Evolutionary conservation across 2,888 invertebrate species (phyloP).

Genomic region (Hirtodrosophila alboralis): DNA sequence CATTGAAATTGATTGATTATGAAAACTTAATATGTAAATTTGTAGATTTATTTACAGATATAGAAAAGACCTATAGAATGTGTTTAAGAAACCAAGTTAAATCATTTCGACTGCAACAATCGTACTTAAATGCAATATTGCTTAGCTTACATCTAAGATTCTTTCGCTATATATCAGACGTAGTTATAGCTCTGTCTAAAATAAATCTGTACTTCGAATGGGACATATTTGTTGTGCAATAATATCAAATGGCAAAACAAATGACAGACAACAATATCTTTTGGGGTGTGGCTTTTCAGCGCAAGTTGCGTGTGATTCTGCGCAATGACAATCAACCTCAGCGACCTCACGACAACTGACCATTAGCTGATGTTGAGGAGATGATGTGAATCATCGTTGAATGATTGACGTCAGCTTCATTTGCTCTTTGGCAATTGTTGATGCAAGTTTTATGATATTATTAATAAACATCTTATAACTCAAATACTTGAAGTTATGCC

Average conservation of each 20-base stretch:
- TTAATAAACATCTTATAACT: slow-evolving; percentile 7
- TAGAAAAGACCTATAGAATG: too few relatives aligned
- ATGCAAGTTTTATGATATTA: slow-evolving; percentile 47
- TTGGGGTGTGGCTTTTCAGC: slow-evolving; percentile 31
- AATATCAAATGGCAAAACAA: slow-evolving; percentile 47
- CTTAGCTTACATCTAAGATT: too few relatives aligned
- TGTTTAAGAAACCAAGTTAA: too few relatives aligned
- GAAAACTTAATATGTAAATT: too few relatives aligned
- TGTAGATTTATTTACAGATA: too few relatives aligned
- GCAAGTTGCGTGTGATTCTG: slow-evolving; percentile 32
- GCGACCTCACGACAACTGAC: slow-evolving; percentile 45
- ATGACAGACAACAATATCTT: slow-evolving; percentile 7
- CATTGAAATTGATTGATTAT: too few relatives aligned
- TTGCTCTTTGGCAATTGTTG: slow-evolving; percentile 25
- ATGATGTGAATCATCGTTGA: slow-evolving; percentile 11
- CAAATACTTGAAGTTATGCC: too few relatives aligned
- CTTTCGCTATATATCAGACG: too few relatives aligned
- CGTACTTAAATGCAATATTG: too few relatives aligned
- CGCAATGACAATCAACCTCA: slow-evolving; percentile 31
- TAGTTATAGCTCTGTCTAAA: too few relatives aligned
- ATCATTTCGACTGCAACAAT: too few relatives aligned
- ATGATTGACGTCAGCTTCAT: slow-evolving; percentile 19
- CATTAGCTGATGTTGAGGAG: slow-evolving; percentile 19
- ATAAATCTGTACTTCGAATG: slow-evolving; percentile 20
- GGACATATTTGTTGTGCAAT: slow-evolving; percentile 42